phyloP scores from a whole-genome alignment of 2,888 invertebrate species.

The Dorcus hopei region DNA sequence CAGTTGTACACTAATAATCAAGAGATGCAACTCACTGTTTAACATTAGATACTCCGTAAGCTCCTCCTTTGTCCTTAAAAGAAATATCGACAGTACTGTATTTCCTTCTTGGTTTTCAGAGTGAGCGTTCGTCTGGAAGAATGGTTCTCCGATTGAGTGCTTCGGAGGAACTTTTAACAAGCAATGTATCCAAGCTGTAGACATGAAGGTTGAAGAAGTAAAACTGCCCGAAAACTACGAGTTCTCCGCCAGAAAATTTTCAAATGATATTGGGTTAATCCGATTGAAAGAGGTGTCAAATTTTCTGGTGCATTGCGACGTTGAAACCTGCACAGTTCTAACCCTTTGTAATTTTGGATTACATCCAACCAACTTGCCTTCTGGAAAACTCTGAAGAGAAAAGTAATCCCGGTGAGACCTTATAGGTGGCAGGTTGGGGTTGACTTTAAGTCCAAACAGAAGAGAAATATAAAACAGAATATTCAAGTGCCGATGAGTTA shows the following conservation, averaged over 20 bases:
- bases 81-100: not conserved
- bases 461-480: constrained; percentile 57
- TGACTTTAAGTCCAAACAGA: constrained; percentile 23
- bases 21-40: constrained; percentile 56
- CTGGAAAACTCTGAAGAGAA: constrained; percentile 42
- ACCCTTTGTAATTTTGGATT: constrained; percentile 39
- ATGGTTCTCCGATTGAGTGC: constrained; percentile 49
- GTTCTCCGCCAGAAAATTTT: constrained; percentile 17
- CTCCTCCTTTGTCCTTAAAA: constrained; percentile 19
- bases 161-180: constrained; percentile 26
- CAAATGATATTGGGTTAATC: constrained; percentile 48
- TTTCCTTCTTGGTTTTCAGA: constrained; percentile 24
- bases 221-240: constrained; percentile 35
- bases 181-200: constrained; percentile 34
- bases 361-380: constrained; percentile 56
- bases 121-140: constrained; percentile 49
- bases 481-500: constrained; percentile 54
- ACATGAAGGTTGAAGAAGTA: constrained; percentile 35
- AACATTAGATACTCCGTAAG: constrained; percentile 49
- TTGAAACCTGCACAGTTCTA: not conserved
- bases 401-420: constrained; percentile 33
- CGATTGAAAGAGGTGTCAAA: constrained; percentile 47
- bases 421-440: constrained; percentile 48
- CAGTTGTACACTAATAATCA: constrained; percentile 55
- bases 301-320: constrained; percentile 45